A percentile compares a stretch with the other conserved stretches of the same genome.
These are phyloP conservation scores for Hippopotamyrus pictus DNA, from an alignment of 2,797 vertebrate genomes.

Conservation along the genomic window DNA sequence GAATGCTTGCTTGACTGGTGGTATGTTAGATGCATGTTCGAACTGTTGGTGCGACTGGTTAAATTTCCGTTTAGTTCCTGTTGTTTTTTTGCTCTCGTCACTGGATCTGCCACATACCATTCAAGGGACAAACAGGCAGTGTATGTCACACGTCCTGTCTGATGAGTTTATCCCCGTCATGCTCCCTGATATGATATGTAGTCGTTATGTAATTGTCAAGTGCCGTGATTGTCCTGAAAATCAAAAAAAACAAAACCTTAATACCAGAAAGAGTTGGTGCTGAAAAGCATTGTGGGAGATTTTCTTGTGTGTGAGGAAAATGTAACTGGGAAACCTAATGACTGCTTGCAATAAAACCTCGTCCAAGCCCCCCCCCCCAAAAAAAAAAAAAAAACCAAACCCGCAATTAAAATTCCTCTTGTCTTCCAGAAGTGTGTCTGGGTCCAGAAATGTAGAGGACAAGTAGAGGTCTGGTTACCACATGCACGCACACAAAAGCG, in stretches of 20 bases:
- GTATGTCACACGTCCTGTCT: background rate
- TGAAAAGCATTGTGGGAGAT: background rate
- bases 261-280: background rate
- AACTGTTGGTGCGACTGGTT: background rate
- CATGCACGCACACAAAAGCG: background rate
- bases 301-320: background rate
- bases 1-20: background rate
- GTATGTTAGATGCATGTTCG: background rate
- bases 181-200: background rate
- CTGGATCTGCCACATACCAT: background rate
- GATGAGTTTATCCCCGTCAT: background rate
- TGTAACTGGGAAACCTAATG: background rate
- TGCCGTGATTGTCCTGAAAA: background rate
- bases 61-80: background rate
- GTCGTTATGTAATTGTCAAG: background rate
- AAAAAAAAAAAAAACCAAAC: constrained; percentile 23
- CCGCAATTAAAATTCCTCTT: constrained; percentile 45
- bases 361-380: background rate
- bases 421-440: constrained; percentile 28
- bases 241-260: background rate
- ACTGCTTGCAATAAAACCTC: constrained; percentile 6
- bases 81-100: background rate
- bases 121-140: too few species aligned
- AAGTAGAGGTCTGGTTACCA: background rate
- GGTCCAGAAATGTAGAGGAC: constrained; percentile 13